Evolutionary conservation across 37 sponge, comb jelly and placozoan genomes (phyloP), one percentile per base, ranked within the genome.

Genomic region (Hexactinellida sp.): DNA sequence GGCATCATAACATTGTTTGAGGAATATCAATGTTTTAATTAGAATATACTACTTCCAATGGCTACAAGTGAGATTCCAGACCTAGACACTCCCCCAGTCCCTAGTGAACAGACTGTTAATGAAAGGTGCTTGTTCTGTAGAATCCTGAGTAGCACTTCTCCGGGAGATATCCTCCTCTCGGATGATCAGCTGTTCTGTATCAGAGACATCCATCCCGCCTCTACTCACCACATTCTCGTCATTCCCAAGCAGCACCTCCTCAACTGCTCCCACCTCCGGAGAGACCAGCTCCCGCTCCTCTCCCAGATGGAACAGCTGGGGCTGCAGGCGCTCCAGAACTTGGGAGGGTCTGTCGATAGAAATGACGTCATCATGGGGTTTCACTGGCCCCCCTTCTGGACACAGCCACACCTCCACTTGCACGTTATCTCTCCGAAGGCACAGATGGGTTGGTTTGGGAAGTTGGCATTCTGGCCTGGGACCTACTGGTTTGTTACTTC

Each of bases 381-480:
- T 51, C 93, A 93, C 82, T 93, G 93, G 96, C 93, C 96, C 0
- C 96, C 96, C 0, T 93, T 95, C 38, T 37, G 84, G 24, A 24
- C 76, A 21, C 89, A 93, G 36, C 37, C 85, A n/a, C 96, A 95
- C 54, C 87, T 95, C 24, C 96, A 95, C 54, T 54, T 95, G 19
- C 96, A 95, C 36, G 85, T 90, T 0, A 83, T 95, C 25, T 86
- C 88, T 3, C 93, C 96, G 23, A 89, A 36, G 28, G 37, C 54
- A 7, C 55, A 55, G 25, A 87, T 95, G 89, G 84, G 93, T 37
- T 95, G 92, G 85, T 55, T 92, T 19, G 84, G 85, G 24, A 35
- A 85, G 38, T 13, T 93, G 24, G 38, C 90, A 3, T 95, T 88
- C 82, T 82, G 93, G 38, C 84, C 83, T 0, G 87, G 93, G 82